Percentiles rank a stretch among this genome's conserved stretches.
Evolutionary conservation across 1,140 invertebrate species (phyloP).

Genomic region (Meloidogyne exigua): DNA sequence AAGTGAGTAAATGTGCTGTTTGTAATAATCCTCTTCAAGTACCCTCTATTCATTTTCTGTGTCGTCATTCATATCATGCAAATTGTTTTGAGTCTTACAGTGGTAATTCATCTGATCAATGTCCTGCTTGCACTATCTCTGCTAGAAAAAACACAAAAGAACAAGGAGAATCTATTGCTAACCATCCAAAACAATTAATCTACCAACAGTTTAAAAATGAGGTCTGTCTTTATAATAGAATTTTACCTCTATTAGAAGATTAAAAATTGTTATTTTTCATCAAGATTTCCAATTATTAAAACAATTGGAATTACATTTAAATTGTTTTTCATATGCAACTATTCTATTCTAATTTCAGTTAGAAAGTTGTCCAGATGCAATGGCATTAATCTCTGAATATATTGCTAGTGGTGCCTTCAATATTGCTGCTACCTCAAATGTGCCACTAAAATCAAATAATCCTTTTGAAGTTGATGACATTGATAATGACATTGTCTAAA

Average conservation of each 20-base stretch:
- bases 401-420: slow-evolving; percentile 14
- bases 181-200: neutral
- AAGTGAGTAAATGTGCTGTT: slow-evolving; percentile 48
- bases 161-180: neutral
- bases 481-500: neutral
- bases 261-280: too few species aligned
- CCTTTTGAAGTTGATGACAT: neutral
- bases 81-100: slow-evolving; percentile 51
- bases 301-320: too few species aligned
- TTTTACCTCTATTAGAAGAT: too few species aligned
- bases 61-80: slow-evolving; percentile 50
- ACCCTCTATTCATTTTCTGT: slow-evolving; percentile 51
- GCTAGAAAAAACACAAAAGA: slow-evolving; percentile 15
- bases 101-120: slow-evolving; percentile 20
- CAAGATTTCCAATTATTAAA: neutral
- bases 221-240: neutral
- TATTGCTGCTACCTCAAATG: neutral
- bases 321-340: too few species aligned
- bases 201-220: slow-evolving; percentile 30
- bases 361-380: slow-evolving; percentile 10
- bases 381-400: slow-evolving; percentile 23
- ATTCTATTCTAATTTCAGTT: slow-evolving; percentile 19
- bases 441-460: neutral
- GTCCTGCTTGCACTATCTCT: slow-evolving; percentile 13
- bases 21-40: slow-evolving; percentile 34